Percentiles rank a stretch among this genome's conserved stretches.
phyloP scores from a whole-genome alignment of 2,797 vertebrate species.

The Ptychadena robeensis region DNA sequence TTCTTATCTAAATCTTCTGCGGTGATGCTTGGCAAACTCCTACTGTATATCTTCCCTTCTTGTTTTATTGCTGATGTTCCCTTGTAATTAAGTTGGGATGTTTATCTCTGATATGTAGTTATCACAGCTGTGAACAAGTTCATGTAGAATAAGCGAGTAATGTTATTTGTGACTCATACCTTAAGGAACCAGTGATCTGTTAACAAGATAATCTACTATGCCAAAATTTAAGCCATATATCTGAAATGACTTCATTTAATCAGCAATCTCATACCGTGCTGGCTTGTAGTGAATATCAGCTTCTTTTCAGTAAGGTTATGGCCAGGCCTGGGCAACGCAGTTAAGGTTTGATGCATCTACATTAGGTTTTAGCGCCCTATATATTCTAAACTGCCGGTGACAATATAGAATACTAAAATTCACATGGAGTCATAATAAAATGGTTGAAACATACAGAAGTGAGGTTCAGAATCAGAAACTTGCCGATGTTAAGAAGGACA shows the following conservation, averaged over 20 bases:
- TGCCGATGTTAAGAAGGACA: background rate
- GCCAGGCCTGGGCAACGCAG: background rate
- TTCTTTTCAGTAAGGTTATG: background rate
- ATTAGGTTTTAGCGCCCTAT: background rate
- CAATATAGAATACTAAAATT: background rate
- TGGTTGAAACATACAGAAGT: background rate
- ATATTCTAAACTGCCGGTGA: background rate
- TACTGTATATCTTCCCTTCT: background rate
- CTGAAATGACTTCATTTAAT: background rate
- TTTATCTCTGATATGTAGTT: conserved; percentile 33
- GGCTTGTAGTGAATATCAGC: background rate
- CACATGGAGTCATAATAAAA: too few relatives aligned
- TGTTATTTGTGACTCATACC: conserved; percentile 39
- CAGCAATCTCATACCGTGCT: background rate
- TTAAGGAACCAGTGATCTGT: conserved; percentile 22
- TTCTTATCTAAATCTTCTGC: conserved; percentile 19
- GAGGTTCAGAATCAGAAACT: background rate
- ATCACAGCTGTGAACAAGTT: conserved; percentile 30
- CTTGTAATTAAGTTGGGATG: conserved; percentile 25
- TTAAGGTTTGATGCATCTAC: background rate
- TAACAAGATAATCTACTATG: conserved; percentile 31
- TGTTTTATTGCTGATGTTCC: background rate
- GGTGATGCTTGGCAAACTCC: background rate
- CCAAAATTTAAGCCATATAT: conserved; percentile 12
- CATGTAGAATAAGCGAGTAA: conserved; percentile 33